Evolutionary conservation across 2,797 vertebrate genomes (phyloP), one percentile per base, ranked within the genome.

Genomic region (Clarias platycephalus): DNA sequence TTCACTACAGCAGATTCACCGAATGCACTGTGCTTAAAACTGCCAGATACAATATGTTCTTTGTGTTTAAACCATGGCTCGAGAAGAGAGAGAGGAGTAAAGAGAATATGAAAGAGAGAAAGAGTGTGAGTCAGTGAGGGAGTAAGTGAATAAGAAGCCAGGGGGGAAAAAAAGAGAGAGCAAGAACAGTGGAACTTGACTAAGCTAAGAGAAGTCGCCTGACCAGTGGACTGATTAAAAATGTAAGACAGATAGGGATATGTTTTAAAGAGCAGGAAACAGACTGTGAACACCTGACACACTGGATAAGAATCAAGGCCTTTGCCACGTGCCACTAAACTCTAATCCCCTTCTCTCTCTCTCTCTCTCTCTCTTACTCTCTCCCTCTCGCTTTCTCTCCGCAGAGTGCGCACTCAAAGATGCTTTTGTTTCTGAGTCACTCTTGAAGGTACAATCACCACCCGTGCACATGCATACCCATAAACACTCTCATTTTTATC

Each of bases 381-480:
- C 6, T 79, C 63, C 49, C 4, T 72, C 44, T 55, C 44, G n/a
- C 62, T 28, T n/a, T 64, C n/a, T 40, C 62, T 72, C 76, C 13
- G 91, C 89, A 89, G 90, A 91, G 88, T n/a, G 86, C 81, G 12
- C 89, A 89, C 91, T 94, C 91, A 94, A 93, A 94, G 94, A 91
- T 92, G 91, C 93, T 93, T 94, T 94, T 93, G 93, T 94, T 94
- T 94, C 91, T 91, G 89, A 91, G 91, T 90, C 91, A 92, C 92
- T 93, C 76, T 93, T 90, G 91, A 92, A 93, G 89, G 90, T 90
- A 91, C 90, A 92, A 92, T 92, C 91, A 87, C 90, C 85, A 86
- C 83, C 84, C 85, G 71, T 83, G 80, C 85, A 71, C 83, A 78
- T 74, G 70, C 83, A 77, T 31, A 60, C 72, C 53, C 74, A 83